Conservation (phyloP, 2,888 invertebrate genomes). For the Balanococcus diminutus region DNA sequence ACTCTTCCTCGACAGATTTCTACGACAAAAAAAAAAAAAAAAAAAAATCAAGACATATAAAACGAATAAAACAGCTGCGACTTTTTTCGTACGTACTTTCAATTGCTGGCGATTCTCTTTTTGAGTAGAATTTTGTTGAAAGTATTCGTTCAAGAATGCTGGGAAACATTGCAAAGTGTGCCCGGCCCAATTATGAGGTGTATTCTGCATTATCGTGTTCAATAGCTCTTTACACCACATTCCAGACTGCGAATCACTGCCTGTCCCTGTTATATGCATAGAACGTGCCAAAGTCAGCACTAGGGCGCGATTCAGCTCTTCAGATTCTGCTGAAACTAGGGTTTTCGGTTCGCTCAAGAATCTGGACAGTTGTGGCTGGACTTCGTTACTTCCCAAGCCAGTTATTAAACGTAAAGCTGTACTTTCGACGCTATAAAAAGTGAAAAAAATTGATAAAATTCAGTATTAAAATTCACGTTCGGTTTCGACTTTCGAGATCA, state of each 20-base stretch:
- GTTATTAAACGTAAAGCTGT: slow-evolving; percentile 85
- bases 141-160: slow-evolving; percentile 85
- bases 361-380: slow-evolving; percentile 89
- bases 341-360: slow-evolving; percentile 91
- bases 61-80: not conserved
- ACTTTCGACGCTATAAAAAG: slow-evolving; percentile 74
- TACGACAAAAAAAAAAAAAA: slow-evolving; percentile 57
- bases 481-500: too few relatives aligned
- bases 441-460: not conserved
- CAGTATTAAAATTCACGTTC: not conserved
- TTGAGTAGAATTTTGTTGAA: slow-evolving; percentile 79
- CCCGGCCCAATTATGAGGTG: slow-evolving; percentile 93
- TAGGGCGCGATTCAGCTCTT: slow-evolving; percentile 91
- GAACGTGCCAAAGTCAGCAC: slow-evolving; percentile 91
- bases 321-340: slow-evolving; percentile 90
- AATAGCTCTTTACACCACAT: slow-evolving; percentile 90
- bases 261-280: slow-evolving; percentile 78
- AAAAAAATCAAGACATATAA: too few relatives aligned
- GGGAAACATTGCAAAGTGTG: slow-evolving; percentile 93
- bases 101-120: slow-evolving; percentile 89
- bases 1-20: slow-evolving; percentile 93
- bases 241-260: slow-evolving; percentile 68
- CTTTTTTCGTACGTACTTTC: slow-evolving; percentile 64
- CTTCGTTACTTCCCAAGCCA: slow-evolving; percentile 90
- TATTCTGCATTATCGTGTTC: slow-evolving; percentile 88